A percentile compares a stretch with the other conserved stretches of the same genome.
Conservation (phyloP, 2,797 vertebrate genomes). For the Enteromius afrohamiltoni region DNA sequence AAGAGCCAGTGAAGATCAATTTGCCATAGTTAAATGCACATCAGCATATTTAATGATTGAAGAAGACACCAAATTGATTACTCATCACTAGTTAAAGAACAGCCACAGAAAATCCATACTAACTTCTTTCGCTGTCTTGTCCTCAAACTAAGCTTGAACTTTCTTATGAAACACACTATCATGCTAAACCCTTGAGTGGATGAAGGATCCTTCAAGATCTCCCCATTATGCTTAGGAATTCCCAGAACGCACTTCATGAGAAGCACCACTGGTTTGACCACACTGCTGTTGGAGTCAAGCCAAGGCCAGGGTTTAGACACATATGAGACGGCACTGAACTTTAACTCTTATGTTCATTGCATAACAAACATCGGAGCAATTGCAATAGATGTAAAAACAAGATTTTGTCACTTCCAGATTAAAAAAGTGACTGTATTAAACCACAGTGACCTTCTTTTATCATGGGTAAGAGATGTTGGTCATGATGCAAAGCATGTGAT, state of each 20-base stretch:
- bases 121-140: not conserved
- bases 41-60: conserved; percentile 15
- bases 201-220: conserved; percentile 17
- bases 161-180: not conserved
- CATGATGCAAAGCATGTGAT: not conserved
- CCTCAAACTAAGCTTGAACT: not conserved
- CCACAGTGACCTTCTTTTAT: not conserved
- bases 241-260: conserved; percentile 57
- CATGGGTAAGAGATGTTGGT: not conserved
- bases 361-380: not conserved
- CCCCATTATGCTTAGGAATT: conserved; percentile 53
- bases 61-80: not conserved
- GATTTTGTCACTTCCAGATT: not conserved
- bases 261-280: conserved; percentile 1
- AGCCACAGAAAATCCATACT: conserved; percentile 24
- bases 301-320: not conserved
- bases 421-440: not conserved
- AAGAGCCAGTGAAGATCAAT: not conserved
- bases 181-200: conserved; percentile 1
- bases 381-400: not conserved
- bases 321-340: not conserved
- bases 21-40: conserved; percentile 3
- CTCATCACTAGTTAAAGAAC: conserved; percentile 15
- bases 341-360: not conserved
- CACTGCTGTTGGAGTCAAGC: not conserved